These are phyloP conservation scores for Sander lucioperca DNA, from an alignment of 2,113 vertebrate species.

Conservation along the genomic window DNA sequence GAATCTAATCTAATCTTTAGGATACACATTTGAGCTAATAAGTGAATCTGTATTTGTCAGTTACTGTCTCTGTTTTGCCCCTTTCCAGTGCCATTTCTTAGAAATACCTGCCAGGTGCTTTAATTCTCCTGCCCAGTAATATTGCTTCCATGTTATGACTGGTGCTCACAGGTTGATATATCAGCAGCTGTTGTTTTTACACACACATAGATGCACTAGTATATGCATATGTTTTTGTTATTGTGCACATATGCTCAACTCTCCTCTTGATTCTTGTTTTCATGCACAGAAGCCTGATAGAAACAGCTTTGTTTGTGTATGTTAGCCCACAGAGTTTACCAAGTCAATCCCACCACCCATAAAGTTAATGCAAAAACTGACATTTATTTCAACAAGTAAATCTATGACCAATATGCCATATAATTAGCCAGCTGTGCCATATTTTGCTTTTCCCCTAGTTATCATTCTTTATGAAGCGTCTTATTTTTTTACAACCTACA, in stretches of 20 bases:
- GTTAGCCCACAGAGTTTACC: conserved; percentile 23
- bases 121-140: conserved; percentile 5
- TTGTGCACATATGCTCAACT: neutral
- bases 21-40: too few relatives aligned
- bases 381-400: conserved; percentile 52
- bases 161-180: neutral
- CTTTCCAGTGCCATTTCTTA: neutral
- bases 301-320: neutral
- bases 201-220: neutral
- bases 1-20: too few relatives aligned
- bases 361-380: conserved; percentile 42
- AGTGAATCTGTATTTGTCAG: too few relatives aligned
- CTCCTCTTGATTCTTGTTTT: conserved; percentile 5
- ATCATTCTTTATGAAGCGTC: conserved; percentile 66
- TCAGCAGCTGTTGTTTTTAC: conserved; percentile 27
- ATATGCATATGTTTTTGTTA: neutral
- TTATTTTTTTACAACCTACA: conserved; percentile 25
- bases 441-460: conserved; percentile 62
- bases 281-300: conserved; percentile 10
- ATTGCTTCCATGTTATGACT: neutral
- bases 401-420: conserved; percentile 23
- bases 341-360: conserved; percentile 35
- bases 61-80: too few relatives aligned
- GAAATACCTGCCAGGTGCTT: conserved; percentile 9
- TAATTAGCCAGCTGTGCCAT: conserved; percentile 59